phyloP scores from a whole-genome alignment of 1,140 invertebrate species.

The Marisa cornuarietis region DNA sequence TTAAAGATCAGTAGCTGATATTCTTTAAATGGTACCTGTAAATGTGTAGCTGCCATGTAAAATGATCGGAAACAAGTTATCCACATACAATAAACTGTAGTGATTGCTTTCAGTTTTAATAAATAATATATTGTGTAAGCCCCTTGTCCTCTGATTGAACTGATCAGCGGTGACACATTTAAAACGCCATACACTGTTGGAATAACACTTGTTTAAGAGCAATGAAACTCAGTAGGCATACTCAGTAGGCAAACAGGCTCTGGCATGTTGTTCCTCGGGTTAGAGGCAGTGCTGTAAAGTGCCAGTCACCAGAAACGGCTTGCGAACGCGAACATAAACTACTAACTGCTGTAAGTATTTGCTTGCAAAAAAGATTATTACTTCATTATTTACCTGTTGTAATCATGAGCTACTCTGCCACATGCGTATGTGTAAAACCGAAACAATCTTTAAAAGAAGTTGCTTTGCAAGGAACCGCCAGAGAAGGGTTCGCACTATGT shows the following conservation, averaged over 20 bases:
- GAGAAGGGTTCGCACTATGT: neutral
- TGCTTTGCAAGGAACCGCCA: too few relatives aligned
- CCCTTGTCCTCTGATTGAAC: neutral
- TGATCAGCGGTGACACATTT: neutral
- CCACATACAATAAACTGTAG: neutral
- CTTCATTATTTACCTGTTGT: neutral
- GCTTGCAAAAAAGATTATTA: neutral
- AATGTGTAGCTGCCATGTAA: too few relatives aligned
- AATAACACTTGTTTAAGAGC: neutral
- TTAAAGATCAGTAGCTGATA: neutral
- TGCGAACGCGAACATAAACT: neutral
- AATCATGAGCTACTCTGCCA: too few relatives aligned
- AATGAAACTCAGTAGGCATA: neutral
- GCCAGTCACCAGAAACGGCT: neutral
- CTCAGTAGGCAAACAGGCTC: conserved; percentile 1
- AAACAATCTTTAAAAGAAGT: too few relatives aligned
- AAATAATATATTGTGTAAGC: neutral
- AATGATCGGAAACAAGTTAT: neutral
- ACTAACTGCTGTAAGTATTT: neutral
- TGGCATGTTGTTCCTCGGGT: conserved; percentile 6
- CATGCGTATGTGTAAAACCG: too few relatives aligned
- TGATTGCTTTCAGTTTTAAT: neutral
- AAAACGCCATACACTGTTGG: neutral
- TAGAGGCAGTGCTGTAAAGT: neutral
- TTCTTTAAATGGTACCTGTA: too few relatives aligned